Percentiles rank a stretch among this genome's conserved stretches.
Conservation (phyloP, 2,113 vertebrate species). For the Ginglymostoma cirratum region DNA sequence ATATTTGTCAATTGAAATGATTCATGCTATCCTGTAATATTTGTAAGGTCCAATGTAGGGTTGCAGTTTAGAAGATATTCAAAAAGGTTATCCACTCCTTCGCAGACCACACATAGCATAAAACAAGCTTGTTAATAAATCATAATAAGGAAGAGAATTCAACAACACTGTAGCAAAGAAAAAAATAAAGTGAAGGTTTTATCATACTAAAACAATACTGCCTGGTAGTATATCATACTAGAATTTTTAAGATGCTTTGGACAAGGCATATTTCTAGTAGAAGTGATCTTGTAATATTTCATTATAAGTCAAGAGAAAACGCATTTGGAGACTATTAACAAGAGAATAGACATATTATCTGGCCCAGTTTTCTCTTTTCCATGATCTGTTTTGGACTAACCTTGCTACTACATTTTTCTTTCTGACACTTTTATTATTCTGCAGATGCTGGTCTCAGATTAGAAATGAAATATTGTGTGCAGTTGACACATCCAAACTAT, state of each 20-base stretch:
- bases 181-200: conserved; percentile 27
- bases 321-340: conserved; percentile 26
- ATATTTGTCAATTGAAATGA: background rate
- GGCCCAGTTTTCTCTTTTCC: background rate
- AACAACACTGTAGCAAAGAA: background rate
- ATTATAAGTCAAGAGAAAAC: background rate
- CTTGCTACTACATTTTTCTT: conserved; percentile 16
- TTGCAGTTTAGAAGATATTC: background rate
- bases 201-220: conserved; percentile 26
- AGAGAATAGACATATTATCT: conserved; percentile 4
- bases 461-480: background rate
- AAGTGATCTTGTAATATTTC: background rate
- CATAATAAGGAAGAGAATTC: background rate
- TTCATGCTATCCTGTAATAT: background rate
- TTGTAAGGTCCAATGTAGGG: background rate
- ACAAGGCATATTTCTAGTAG: conserved; percentile 25
- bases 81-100: background rate
- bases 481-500: conserved; percentile 1
- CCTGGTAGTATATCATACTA: background rate
- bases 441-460: background rate
- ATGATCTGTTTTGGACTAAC: background rate
- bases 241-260: background rate
- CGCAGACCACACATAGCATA: background rate
- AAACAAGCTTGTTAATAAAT: conserved; percentile 31
- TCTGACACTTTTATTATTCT: conserved; percentile 10